Conservation (phyloP, 2,113 vertebrate species). For the Thalassoma bifasciatum region DNA sequence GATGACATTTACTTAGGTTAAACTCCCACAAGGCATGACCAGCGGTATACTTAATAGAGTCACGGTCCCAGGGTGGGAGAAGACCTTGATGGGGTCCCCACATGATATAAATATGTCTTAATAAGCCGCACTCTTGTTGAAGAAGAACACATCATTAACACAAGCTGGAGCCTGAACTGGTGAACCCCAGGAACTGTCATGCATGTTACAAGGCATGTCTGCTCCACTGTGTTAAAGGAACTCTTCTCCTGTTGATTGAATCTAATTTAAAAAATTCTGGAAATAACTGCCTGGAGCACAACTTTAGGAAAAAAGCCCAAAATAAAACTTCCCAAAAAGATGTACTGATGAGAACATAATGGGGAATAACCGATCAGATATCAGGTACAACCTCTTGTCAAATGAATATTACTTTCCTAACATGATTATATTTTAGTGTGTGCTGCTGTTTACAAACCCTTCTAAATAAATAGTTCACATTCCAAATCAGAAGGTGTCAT, state of each 20-base stretch:
- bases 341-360: neutral
- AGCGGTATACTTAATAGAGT: conserved; percentile 40
- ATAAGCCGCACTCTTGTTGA: conserved; percentile 9
- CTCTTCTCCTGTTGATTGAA: neutral
- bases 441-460: neutral
- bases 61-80: neutral
- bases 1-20: conserved; percentile 53
- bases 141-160: conserved; percentile 7
- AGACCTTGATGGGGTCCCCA: conserved; percentile 4
- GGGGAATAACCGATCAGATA: neutral
- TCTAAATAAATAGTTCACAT: neutral
- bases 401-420: neutral
- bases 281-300: neutral
- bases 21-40: conserved; percentile 12
- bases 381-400: neutral
- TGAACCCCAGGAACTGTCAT: neutral
- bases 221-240: neutral
- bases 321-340: neutral
- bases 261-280: neutral
- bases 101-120: conserved; percentile 23
- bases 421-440: neutral
- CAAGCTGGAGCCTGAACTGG: conserved; percentile 1
- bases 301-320: neutral
- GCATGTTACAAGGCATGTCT: neutral
- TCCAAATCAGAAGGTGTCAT: neutral